Conservation (phyloP, 2,797 vertebrate species). For the Poliocrania exsul region DNA sequence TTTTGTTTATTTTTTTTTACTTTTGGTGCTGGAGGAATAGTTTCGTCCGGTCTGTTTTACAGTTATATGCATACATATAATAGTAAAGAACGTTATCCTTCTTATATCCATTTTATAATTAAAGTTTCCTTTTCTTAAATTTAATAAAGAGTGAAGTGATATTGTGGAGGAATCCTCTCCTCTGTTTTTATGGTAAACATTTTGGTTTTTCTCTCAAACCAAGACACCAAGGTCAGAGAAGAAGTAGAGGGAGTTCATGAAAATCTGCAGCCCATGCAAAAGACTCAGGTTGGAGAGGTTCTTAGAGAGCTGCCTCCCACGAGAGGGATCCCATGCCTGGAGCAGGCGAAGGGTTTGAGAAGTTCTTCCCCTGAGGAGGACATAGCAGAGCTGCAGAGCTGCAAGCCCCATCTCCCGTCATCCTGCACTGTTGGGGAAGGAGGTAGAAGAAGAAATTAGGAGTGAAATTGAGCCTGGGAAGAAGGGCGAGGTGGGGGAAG, state of each 20-base stretch:
- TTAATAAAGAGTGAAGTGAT: no score
- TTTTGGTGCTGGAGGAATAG: no score
- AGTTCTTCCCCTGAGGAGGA: neutral
- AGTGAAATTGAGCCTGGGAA: neutral
- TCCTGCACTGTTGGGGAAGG: rapidly evolving
- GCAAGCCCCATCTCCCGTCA: neutral
- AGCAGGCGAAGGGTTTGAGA: neutral
- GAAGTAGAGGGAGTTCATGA: neutral
- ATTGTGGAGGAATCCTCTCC: no score
- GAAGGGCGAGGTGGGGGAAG: neutral
- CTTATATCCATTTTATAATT: no score
- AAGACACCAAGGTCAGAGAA: neutral
- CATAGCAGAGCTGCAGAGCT: no score
- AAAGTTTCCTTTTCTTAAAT: no score
- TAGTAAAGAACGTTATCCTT: no score
- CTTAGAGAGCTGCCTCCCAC: rapidly evolving
- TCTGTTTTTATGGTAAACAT: no score
- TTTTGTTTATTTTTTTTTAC: no score
- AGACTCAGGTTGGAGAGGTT: neutral
- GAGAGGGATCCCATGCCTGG: neutral
- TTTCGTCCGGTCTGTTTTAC: no score
- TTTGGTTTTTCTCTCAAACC: no score
- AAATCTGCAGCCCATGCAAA: neutral
- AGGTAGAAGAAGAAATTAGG: neutral
- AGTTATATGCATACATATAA: no score